A percentile compares a stretch with the other conserved stretches of the same genome.
phyloP scores from a whole-genome alignment of 2,113 vertebrate genomes.

The Pseudonaja textilis region DNA sequence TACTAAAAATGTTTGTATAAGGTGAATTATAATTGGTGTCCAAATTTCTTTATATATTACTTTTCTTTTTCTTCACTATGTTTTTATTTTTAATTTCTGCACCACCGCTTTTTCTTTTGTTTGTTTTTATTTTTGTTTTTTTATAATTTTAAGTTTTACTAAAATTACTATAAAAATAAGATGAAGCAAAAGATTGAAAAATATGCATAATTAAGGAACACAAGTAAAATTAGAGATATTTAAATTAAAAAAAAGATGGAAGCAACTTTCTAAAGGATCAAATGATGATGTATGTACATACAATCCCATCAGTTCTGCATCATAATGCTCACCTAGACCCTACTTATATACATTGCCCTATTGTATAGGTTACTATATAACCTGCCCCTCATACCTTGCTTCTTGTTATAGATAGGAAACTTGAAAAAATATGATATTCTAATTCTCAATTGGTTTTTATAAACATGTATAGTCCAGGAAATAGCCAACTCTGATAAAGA shows the following conservation, averaged over 20 bases:
- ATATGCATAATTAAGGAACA: background rate
- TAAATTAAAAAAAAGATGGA: background rate
- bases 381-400: too few species aligned
- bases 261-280: background rate
- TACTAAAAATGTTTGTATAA: background rate
- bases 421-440: conserved; percentile 60
- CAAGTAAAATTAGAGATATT: background rate
- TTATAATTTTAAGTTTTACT: background rate
- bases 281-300: background rate
- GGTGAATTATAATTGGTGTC: background rate
- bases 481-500: conserved; percentile 64
- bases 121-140: background rate
- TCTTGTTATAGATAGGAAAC: conserved; percentile 16
- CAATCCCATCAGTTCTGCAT: background rate
- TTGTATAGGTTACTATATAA: too few species aligned
- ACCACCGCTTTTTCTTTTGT: background rate
- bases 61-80: background rate
- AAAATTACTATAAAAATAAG: background rate
- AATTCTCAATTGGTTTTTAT: conserved; percentile 48
- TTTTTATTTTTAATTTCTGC: background rate
- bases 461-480: conserved; percentile 60
- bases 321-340: background rate
- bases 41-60: background rate
- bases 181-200: background rate
- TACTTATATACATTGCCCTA: background rate